These are phyloP conservation scores for Callorhinus ursinus DNA, from an alignment of 2,113 vertebrate species.

Conservation along the genomic window DNA sequence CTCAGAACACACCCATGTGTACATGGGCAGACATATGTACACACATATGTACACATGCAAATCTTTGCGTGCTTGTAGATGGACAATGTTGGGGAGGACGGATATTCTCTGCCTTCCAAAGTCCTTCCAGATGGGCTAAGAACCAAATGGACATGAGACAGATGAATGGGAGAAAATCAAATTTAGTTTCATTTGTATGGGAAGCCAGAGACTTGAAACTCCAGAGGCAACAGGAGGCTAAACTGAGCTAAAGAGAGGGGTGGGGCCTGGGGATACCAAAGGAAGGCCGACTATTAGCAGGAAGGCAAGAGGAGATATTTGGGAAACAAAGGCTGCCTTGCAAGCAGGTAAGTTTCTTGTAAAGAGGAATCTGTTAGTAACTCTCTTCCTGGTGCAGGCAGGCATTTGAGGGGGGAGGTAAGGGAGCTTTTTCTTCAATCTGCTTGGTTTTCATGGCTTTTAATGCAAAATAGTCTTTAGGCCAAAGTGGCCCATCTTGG, in stretches of 20 bases:
- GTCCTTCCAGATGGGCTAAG: neutral
- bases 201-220: neutral
- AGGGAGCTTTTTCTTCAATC: neutral
- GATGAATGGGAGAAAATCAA: neutral
- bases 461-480: neutral
- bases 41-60: rapidly evolving
- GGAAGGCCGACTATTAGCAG: neutral
- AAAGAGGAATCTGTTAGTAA: neutral
- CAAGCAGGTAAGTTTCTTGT: neutral
- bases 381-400: neutral
- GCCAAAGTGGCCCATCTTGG: neutral
- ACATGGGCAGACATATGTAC: no score
- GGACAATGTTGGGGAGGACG: neutral
- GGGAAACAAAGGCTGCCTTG: neutral
- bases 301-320: neutral
- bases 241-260: neutral
- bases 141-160: neutral
- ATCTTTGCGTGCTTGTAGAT: no score
- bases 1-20: neutral
- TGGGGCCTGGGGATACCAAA: neutral
- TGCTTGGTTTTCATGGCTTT: neutral
- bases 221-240: neutral
- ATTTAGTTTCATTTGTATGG: neutral
- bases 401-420: neutral
- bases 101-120: neutral